Conservation (phyloP, 2,888 invertebrate genomes). For the Baccha elongata region DNA sequence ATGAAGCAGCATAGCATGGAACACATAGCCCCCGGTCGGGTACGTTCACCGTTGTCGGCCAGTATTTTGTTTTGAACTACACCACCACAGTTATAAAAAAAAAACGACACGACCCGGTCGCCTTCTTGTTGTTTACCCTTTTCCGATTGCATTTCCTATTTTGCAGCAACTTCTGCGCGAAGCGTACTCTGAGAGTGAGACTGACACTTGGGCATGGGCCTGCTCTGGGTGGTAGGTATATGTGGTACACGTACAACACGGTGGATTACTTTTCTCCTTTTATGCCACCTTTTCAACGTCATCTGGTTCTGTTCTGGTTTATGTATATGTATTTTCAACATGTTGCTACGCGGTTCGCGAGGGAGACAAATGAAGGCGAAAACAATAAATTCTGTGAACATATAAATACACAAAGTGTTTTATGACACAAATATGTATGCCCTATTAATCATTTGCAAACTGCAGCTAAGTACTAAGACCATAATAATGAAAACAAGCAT, state of each 20-base stretch:
- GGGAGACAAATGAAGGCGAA: conserved; percentile 36
- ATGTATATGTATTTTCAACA: no score
- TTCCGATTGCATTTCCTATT: conserved; percentile 69
- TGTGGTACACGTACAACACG: conserved; percentile 9
- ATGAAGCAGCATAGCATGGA: conserved; percentile 14
- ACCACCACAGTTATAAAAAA: conserved; percentile 18
- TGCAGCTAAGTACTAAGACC: no score
- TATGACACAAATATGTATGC: neutral
- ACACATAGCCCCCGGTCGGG: neutral
- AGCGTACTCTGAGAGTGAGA: conserved; percentile 4
- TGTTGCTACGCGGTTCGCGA: conserved; percentile 42
- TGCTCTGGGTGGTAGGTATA: neutral
- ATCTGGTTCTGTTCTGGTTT: no score
- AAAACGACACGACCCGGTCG: conserved; percentile 17
- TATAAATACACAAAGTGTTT: neutral
- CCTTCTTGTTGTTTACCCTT: conserved; percentile 40
- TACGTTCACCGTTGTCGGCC: conserved; percentile 1
- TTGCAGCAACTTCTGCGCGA: conserved; percentile 43
- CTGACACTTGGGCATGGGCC: neutral
- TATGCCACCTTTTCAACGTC: conserved; percentile 21
- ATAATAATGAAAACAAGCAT: no score
- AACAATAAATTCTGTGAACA: conserved; percentile 4
- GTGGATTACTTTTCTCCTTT: conserved; percentile 46
- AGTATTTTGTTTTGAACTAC: conserved; percentile 13
- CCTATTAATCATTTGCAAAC: no score